Conservation (phyloP, 2,113 vertebrate genomes). For the Lycaon pictus region DNA sequence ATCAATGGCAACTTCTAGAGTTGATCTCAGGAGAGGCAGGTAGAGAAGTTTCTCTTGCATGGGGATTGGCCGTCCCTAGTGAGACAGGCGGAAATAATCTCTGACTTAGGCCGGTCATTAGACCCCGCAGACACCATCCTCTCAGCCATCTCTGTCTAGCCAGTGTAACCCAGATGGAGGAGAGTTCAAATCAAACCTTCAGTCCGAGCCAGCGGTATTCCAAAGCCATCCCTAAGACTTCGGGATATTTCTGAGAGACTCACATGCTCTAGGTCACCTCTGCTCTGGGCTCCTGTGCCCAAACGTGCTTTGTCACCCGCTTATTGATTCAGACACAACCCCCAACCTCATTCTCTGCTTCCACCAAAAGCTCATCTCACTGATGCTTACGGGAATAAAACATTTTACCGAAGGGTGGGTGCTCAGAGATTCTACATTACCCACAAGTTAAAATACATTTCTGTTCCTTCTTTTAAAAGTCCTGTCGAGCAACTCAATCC, state of each 20-base stretch:
- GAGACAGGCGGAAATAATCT: constrained; percentile 59
- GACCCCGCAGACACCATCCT: not conserved
- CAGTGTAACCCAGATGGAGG: not conserved
- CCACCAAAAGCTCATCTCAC: not conserved
- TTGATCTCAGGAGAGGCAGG: not conserved
- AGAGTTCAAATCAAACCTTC: not conserved
- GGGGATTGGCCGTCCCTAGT: not conserved
- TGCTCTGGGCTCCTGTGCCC: not conserved
- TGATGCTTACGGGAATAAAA: not conserved
- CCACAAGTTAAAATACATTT: not conserved
- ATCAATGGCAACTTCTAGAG: not conserved
- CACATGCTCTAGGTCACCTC: not conserved
- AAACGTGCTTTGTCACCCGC: not conserved
- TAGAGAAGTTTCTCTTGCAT: not conserved
- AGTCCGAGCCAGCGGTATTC: not conserved
- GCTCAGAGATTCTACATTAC: not conserved
- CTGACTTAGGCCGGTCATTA: not conserved
- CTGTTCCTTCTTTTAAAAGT: not conserved
- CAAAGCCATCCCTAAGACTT: not conserved
- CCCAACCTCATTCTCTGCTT: not conserved
- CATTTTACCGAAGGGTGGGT: not conserved
- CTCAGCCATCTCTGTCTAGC: not conserved
- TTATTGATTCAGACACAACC: not conserved
- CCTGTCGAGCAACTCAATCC: not conserved
- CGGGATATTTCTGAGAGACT: not conserved